Evolutionary conservation across 23 tunicate species (phyloP), one percentile per base, ranked within the genome.

Genomic region (Styela plicata): DNA sequence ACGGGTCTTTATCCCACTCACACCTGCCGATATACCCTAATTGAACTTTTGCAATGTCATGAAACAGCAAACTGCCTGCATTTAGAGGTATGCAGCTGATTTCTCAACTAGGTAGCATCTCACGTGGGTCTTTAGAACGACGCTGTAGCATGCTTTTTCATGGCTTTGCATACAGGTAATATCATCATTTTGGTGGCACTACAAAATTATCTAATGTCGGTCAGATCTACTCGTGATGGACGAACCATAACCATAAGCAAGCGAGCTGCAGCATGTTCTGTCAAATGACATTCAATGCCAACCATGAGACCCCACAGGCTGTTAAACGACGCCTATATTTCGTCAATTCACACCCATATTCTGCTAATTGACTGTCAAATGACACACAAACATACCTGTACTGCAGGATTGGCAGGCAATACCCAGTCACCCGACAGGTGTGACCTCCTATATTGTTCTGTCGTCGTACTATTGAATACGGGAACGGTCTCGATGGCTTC

Each of bases 401-500:
- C 24, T 3, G 77, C 23, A 7, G 77, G 29, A 52, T 84, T 87
- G 25, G 90, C 83, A 7, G 98, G 98, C 20, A 88, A 80, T 7
- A 93, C 98, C 98, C 98, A 93, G 64, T 93, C 98, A 13, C 86
- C 91, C 1, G 88, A 79, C 2, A 93, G 69, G 32, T 62, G 74
- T 2, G 93, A 80, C 21, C 98, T 81, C 31, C 87, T 80, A 74
- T 93, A 93, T 69, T 88, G 93, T 77, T 93, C 98, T n/a, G 89
- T 93, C 13, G 94, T 88, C 26, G 93, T 77, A 22, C 89, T 53
- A 77, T 93, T 93, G 66, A 74, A 93, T 2, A 93, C 98, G 20
- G 98, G 98, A 64, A 93, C 93, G 0, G 93, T 93, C 69, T 93
- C 98, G 32, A 93, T 87, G 0, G 98, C 98, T 22, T 92, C 98